Conservation (phyloP, 2,797 vertebrate species). For the Remorina albescens region DNA sequence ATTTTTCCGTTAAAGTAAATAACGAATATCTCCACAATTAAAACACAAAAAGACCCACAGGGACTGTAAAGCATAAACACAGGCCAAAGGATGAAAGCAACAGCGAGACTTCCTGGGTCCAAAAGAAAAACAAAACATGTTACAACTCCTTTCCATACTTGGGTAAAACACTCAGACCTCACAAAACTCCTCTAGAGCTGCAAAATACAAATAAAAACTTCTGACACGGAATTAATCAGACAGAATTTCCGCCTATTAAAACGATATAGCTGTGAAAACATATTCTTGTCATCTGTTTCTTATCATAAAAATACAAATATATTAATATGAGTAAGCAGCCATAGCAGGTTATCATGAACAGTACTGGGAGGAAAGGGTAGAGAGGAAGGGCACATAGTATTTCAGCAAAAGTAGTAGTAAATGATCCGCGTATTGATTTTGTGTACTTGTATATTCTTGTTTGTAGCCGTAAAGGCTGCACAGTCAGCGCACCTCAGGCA, state of each 20-base stretch:
- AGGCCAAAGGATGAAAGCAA: too few relatives aligned
- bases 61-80: too few relatives aligned
- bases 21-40: neutral
- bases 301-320: neutral
- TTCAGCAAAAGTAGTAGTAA: neutral
- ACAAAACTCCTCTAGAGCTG: neutral
- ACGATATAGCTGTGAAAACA: neutral
- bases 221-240: neutral
- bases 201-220: neutral
- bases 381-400: neutral
- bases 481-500: constrained; percentile 12
- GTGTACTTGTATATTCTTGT: constrained; percentile 3
- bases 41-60: too few relatives aligned
- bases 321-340: neutral
- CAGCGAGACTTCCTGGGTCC: too few relatives aligned
- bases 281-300: neutral
- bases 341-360: too few relatives aligned
- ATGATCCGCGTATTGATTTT: neutral
- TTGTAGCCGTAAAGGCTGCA: neutral
- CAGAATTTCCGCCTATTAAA: neutral
- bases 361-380: too few relatives aligned
- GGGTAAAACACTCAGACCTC: neutral
- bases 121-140: too few relatives aligned
- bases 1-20: neutral
- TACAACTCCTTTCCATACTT: neutral